A percentile compares a stretch with the other conserved stretches of the same genome.
Conservation (phyloP, 2,113 vertebrate species). For the Canis aureus region DNA sequence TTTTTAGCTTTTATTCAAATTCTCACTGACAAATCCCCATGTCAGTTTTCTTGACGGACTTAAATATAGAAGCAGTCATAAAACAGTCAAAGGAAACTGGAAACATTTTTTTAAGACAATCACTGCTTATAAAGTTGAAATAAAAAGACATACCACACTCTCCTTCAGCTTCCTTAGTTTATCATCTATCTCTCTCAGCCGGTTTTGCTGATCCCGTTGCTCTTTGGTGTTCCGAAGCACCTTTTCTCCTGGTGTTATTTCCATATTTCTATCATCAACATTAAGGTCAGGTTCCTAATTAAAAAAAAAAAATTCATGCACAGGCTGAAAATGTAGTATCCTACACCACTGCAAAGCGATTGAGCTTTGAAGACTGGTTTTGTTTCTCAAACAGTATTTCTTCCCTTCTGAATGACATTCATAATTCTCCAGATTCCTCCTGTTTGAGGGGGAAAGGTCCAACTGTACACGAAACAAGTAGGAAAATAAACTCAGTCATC, state of each 20-base stretch:
- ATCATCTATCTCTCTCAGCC: slow-evolving; percentile 93
- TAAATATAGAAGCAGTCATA: not conserved
- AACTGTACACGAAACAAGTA: not conserved
- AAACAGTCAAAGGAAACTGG: not conserved
- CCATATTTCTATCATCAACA: slow-evolving; percentile 84
- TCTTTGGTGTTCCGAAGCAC: slow-evolving; percentile 91
- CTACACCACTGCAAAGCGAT: not conserved
- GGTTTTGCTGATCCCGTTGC: slow-evolving; percentile 89
- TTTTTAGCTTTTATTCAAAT: slow-evolving; percentile 51
- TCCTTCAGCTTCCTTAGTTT: slow-evolving; percentile 90
- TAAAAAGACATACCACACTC: slow-evolving; percentile 80
- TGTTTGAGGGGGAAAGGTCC: not conserved
- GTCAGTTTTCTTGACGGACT: not conserved
- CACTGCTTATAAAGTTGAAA: not conserved
- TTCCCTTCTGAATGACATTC: slow-evolving; percentile 32
- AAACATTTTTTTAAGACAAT: not conserved
- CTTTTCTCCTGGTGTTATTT: slow-evolving; percentile 91
- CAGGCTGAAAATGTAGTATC: slow-evolving; percentile 5
- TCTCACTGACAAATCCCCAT: slow-evolving; percentile 22
- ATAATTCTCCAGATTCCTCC: not conserved
- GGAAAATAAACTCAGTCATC: not conserved
- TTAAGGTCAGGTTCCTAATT: slow-evolving; percentile 86
- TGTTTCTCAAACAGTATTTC: not conserved
- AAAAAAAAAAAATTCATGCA: slow-evolving; percentile 29
- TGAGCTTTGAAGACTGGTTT: not conserved